phyloP scores from a whole-genome alignment of 2,113 vertebrate species.

The Pyrgilauda ruficollis region DNA sequence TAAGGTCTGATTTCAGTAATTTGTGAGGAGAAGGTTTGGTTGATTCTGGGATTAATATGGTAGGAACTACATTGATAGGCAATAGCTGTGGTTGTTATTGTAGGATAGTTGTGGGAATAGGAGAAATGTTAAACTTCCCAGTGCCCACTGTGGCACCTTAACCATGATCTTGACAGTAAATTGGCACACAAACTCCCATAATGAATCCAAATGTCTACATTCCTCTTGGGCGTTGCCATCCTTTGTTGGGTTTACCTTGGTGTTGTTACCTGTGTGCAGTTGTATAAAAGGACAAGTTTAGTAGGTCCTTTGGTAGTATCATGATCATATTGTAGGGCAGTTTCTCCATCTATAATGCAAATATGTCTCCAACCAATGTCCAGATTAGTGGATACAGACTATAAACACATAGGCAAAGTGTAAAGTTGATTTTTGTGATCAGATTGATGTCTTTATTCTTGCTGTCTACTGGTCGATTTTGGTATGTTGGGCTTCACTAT shows the following conservation, averaged over 20 bases:
- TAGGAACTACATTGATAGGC: neutral
- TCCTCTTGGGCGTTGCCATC: neutral
- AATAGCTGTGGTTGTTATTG: neutral
- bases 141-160: neutral
- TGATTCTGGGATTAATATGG: neutral
- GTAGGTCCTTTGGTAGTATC: neutral
- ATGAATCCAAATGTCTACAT: neutral
- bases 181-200: too few relatives aligned
- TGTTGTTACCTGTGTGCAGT: neutral
- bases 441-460: neutral
- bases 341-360: neutral
- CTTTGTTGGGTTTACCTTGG: neutral
- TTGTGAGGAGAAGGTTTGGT: neutral
- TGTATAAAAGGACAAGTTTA: neutral
- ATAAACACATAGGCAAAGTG: neutral
- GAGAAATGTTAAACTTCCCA: neutral
- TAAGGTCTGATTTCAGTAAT: neutral
- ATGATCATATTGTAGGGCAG: neutral
- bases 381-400: neutral
- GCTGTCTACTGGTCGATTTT: neutral
- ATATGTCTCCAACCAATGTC: neutral
- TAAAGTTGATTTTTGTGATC: neutral
- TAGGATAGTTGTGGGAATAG: neutral
- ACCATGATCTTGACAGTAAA: neutral
- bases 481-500: neutral